Conservation (phyloP, 2,888 invertebrate genomes). For the Euspilapteryx auroguttella region DNA sequence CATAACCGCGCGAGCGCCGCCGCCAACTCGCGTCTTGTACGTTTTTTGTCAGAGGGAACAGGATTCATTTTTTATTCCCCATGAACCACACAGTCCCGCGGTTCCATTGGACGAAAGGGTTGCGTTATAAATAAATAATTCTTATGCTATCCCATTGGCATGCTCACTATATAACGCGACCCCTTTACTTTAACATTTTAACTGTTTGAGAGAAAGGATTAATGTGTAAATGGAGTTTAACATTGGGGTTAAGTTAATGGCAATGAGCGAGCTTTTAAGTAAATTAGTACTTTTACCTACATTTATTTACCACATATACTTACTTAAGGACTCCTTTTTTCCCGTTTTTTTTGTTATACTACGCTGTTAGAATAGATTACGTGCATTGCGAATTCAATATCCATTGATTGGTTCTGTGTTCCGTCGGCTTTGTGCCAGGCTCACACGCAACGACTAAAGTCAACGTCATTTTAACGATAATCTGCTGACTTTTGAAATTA, state of each 20-base stretch:
- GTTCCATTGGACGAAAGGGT: constrained; percentile 49
- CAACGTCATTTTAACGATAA: constrained; percentile 19
- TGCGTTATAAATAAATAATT: constrained; percentile 40
- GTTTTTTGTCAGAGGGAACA: constrained; percentile 33
- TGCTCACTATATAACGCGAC: constrained; percentile 8
- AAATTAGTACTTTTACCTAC: background rate
- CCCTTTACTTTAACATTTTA: too few relatives aligned
- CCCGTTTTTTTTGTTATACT: background rate
- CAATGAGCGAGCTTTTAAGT: background rate
- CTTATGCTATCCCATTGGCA: background rate
- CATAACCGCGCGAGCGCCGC: constrained; percentile 37
- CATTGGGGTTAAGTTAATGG: constrained; percentile 20
- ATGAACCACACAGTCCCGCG: too few relatives aligned
- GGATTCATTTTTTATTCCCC: constrained; percentile 31
- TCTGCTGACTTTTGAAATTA: constrained; percentile 40
- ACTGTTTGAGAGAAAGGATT: too few relatives aligned
- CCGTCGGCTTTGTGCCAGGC: too few relatives aligned
- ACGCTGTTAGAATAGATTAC: background rate
- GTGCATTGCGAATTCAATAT: background rate
- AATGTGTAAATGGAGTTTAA: constrained; percentile 17
- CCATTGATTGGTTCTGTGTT: background rate
- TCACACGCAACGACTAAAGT: background rate
- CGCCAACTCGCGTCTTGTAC: constrained; percentile 33
- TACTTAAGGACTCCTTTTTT: background rate
- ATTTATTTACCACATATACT: background rate